Percentiles rank a stretch among this genome's conserved stretches.
Conservation (phyloP, 2,113 vertebrate species). For the Coracopsis vasa region DNA sequence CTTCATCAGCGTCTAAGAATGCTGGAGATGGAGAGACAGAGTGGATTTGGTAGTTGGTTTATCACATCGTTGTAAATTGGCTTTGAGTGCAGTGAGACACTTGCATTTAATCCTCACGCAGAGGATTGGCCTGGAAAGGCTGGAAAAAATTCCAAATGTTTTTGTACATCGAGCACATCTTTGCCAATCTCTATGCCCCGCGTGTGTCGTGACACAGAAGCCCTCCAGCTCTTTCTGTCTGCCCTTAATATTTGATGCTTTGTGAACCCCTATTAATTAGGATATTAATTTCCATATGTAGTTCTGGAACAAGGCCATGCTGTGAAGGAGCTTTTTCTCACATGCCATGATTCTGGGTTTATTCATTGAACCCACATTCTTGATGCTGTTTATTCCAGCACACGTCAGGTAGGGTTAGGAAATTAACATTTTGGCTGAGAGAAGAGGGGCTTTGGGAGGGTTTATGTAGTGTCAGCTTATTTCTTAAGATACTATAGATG, state of each 20-base stretch:
- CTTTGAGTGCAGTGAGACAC: not conserved
- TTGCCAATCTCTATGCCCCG: not conserved
- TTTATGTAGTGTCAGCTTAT: not conserved
- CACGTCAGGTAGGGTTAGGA: not conserved
- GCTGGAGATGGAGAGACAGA: not conserved
- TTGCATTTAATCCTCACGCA: not conserved
- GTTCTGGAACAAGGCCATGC: conserved; percentile 22
- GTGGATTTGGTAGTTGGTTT: conserved; percentile 37
- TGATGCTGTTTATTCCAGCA: not conserved
- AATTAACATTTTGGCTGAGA: not conserved
- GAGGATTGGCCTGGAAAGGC: not conserved
- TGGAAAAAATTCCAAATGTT: not conserved
- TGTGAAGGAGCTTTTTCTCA: not conserved
- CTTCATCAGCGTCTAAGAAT: conserved; percentile 46
- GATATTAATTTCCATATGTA: conserved; percentile 58
- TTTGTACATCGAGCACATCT: not conserved
- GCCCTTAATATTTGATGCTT: conserved; percentile 29
- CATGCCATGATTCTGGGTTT: not conserved
- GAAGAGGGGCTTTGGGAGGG: not conserved
- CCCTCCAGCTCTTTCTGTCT: conserved; percentile 16
- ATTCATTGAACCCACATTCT: not conserved
- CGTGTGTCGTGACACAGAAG: not conserved
- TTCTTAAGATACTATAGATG: not conserved
- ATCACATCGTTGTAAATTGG: not conserved
- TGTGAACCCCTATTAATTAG: conserved; percentile 33